Percentiles rank a stretch among this genome's conserved stretches.
Evolutionary conservation across 2,888 invertebrate genomes (phyloP).

Genomic region (Baronia brevicornis): DNA sequence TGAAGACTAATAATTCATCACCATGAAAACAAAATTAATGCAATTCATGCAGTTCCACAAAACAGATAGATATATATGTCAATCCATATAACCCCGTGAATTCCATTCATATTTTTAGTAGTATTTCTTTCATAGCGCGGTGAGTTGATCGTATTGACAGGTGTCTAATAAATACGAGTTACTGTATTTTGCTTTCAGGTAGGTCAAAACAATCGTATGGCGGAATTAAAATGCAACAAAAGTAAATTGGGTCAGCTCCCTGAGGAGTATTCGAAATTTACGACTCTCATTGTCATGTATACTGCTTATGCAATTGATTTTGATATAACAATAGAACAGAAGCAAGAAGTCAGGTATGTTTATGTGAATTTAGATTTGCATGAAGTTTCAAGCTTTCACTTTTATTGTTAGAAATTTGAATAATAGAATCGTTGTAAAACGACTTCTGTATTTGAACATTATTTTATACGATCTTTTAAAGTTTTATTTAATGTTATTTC

Average conservation of each 20-base stretch:
- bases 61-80: too few relatives aligned
- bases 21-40: too few relatives aligned
- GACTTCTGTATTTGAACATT: conserved; percentile 23
- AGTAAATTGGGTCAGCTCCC: conserved; percentile 42
- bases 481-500: too few relatives aligned
- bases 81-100: too few relatives aligned
- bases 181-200: conserved; percentile 33
- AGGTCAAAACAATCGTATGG: conserved; percentile 34
- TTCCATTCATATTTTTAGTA: too few relatives aligned
- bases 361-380: conserved; percentile 51
- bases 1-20: too few relatives aligned
- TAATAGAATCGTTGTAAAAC: conserved; percentile 36
- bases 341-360: conserved; percentile 42
- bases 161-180: conserved; percentile 14
- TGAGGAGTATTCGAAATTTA: conserved; percentile 44
- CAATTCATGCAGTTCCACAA: too few relatives aligned
- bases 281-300: conserved; percentile 41
- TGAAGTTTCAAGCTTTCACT: conserved; percentile 59
- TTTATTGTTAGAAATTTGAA: conserved; percentile 48
- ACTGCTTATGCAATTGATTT: conserved; percentile 41
- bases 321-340: conserved; percentile 26
- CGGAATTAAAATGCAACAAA: conserved; percentile 33
- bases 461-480: conserved; percentile 22
- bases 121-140: too few relatives aligned
- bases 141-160: conserved; percentile 6